Evolutionary conservation across 2,113 vertebrate genomes (phyloP), one percentile per base, ranked within the genome.

Genomic region (Emberiza fucata): DNA sequence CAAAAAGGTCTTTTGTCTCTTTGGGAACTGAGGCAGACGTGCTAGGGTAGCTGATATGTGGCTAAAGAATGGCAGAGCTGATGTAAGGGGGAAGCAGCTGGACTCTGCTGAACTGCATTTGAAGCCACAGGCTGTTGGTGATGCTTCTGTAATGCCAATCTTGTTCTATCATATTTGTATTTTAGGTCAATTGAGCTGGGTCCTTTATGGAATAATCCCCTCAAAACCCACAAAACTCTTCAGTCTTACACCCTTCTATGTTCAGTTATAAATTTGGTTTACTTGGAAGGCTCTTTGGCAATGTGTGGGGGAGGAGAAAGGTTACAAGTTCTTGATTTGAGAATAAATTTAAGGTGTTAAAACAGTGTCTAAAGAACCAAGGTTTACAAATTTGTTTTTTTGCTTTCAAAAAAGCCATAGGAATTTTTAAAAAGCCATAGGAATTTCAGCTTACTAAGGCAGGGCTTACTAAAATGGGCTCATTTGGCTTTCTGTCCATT

Each of bases 1-100:
- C 93, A 97, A 6, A 95, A 87, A 88, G 95, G 76, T 88, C 97
- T 95, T 97, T 97, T 97, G 97, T 97, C 81, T 96, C 84, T 90
- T 93, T 95, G 93, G 97, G 93, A 95, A 95, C 93, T 80, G 92
- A 95, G 97, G 91, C 93, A 97, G 88, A 97, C 90, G 92, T 97
- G 97, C 95, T 86, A 15, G 90, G 96, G 93, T 97, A 97, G 95
- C 97, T 97, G 97, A 96, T 97, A 91, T 9, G 66, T 60, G 28
- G 88, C 88, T 86, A 94, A 97, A 97, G 96, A 90, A 60, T 20
- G 68, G 82, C 76, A 91, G 87, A 71, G 84, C 88, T 97, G 94
- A 90, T 95, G 95, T 91, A 94, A 96, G 88, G 60, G 79, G 59
- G 69, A 83, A 94, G 93, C 96, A 96, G 95, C 95, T 97, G 95